Base-by-base conservation (phyloP, 1,140 invertebrate species). In the Neodiprion pinetum region DNA sequence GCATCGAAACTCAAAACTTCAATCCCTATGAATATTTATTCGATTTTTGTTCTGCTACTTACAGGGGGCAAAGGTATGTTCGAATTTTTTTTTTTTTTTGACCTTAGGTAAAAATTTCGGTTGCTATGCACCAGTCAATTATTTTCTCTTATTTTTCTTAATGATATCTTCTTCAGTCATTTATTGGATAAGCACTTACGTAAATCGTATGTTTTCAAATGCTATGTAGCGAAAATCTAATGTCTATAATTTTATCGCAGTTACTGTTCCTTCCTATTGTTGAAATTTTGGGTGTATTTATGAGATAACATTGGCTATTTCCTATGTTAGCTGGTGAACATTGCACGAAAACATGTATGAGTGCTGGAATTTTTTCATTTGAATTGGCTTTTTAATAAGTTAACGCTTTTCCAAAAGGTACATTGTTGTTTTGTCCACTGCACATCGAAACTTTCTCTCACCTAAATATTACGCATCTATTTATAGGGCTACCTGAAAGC, bases 401-500 rank as follows among this genome's bases (percentile, higher is more conserved):
- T 61, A 61, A 8, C 9, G n/a, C n/a, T 61, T 61, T 61, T 61
- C 53, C 53, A 61, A 61, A 61, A 17, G 53, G 11, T 17, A 61
- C 3, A 61, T 17, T 61, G 53, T 61, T 61, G n/a, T 61, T 12
- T 17, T 61, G 53, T 8, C 3, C 53, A 14, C 0, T 14, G n/a
- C 11, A 61, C 4, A 61, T 12, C 47, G 48, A 17, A 73, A 73
- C 79, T 74, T 73, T 76, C 74, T 48, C 40, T 17, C 50, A 72
- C 67, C 70, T 76, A 72, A 61, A 69, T 66, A 76, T 79, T 78
- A 72, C 74, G 72, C 76, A 74, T 72, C 75, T 70, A 79, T 89
- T 89, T 90, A 78, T 86, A 97, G 96, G 97, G 97, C 11, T 99
- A 99, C 85, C 86, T 99, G 66, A 96, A 95, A 92, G 96, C 97